These are phyloP conservation scores for Clarias gariepinus DNA, from an alignment of 2,113 vertebrate species.

Conservation along the genomic window DNA sequence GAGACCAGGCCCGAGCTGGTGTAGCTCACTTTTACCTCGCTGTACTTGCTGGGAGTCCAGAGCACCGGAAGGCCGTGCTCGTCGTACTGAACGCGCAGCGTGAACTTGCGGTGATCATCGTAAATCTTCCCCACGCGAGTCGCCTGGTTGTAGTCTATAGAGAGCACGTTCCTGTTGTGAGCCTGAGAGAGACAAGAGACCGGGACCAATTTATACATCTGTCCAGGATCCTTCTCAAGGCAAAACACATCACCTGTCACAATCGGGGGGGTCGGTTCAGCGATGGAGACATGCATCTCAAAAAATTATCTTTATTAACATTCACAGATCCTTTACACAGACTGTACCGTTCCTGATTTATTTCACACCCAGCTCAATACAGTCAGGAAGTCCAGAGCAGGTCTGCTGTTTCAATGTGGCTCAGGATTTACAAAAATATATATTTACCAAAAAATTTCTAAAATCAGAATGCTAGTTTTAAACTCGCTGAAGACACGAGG, in stretches of 20 bases:
- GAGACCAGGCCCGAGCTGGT: constrained; percentile 85
- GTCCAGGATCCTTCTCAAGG: neutral
- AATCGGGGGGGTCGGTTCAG: too few relatives aligned
- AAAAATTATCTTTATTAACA: neutral
- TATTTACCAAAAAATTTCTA: neutral
- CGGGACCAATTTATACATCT: neutral
- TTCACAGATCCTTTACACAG: too few relatives aligned
- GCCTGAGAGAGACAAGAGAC: constrained; percentile 72
- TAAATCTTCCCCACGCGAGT: constrained; percentile 96
- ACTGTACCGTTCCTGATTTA: too few relatives aligned
- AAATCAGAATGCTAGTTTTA: neutral
- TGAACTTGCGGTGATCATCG: constrained; percentile 97
- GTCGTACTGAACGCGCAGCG: constrained; percentile 93
- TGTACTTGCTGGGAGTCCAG: constrained; percentile 96
- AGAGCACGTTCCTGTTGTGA: constrained; percentile 96
- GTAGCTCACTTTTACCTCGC: constrained; percentile 94
- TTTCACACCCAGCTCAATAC: neutral
- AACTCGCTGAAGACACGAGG: neutral
- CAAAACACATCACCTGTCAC: neutral
- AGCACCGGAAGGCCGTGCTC: constrained; percentile 85
- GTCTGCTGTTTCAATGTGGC: neutral
- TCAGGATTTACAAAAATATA: neutral
- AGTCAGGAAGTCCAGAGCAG: neutral
- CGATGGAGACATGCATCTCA: too few relatives aligned
- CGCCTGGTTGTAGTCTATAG: constrained; percentile 93